Evolutionary conservation across 2,113 vertebrate species (phyloP).

Genomic region (Myanophis thanlyinensis): DNA sequence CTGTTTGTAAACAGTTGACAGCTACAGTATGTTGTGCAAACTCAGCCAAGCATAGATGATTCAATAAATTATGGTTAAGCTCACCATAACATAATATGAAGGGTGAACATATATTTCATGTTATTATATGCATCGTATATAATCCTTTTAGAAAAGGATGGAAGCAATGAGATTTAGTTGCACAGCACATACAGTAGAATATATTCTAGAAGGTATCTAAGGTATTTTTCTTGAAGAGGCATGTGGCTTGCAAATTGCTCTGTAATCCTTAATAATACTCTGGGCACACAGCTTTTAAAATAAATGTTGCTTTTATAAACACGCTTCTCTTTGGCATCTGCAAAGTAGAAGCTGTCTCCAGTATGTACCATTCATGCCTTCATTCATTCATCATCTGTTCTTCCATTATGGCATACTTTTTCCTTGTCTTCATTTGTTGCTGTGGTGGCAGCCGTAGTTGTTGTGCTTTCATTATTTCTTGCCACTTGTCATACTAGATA

Average conservation of each 20-base stretch:
- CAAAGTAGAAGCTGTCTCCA: background rate
- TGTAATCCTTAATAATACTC: background rate
- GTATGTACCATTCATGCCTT: background rate
- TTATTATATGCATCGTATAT: background rate
- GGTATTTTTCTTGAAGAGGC: background rate
- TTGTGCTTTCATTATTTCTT: background rate
- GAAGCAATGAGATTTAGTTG: background rate
- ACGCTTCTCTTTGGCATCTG: background rate
- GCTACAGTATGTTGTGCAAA: background rate
- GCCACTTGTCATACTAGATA: conserved; percentile 30
- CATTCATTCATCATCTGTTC: background rate
- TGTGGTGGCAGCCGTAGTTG: background rate
- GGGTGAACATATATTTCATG: background rate
- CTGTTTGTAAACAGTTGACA: background rate
- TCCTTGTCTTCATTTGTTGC: conserved; percentile 22
- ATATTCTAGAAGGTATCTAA: background rate
- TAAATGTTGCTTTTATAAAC: background rate
- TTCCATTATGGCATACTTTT: conserved; percentile 28
- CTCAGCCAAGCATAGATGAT: background rate
- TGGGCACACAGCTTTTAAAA: background rate
- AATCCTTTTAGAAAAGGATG: too few species aligned
- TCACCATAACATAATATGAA: background rate
- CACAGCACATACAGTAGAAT: background rate
- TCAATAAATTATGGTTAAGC: background rate
- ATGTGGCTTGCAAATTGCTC: background rate